Percentiles rank a stretch among this genome's conserved stretches.
Evolutionary conservation across 2,888 invertebrate species (phyloP).

Genomic region (Drosophila trichaetosa): DNA sequence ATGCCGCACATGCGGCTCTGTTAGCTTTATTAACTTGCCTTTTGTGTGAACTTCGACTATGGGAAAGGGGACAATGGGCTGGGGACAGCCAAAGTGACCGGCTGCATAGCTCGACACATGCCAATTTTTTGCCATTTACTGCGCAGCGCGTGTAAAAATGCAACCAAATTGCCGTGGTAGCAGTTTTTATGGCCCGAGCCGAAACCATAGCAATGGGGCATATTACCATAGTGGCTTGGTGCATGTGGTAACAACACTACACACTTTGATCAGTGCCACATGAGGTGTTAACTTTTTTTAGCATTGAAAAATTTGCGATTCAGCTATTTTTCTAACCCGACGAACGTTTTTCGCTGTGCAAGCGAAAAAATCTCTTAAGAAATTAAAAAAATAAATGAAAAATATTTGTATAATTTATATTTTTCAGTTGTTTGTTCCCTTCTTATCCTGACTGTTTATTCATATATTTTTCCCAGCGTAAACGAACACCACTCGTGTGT

Average conservation of each 20-base stretch:
- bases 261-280: background rate
- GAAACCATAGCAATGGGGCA: background rate
- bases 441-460: background rate
- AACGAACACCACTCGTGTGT: background rate
- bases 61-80: background rate
- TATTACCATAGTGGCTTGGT: slow-evolving; percentile 4
- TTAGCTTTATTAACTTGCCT: slow-evolving; percentile 74
- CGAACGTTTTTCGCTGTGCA: background rate
- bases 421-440: background rate
- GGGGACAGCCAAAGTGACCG: background rate
- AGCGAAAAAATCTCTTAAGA: background rate
- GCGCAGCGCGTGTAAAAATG: slow-evolving; percentile 57
- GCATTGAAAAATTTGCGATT: background rate
- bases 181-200: slow-evolving; percentile 43
- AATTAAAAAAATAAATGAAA: background rate
- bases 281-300: background rate
- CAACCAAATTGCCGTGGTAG: slow-evolving; percentile 68
- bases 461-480: background rate
- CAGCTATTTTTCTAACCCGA: background rate
- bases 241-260: background rate
- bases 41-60: slow-evolving; percentile 40
- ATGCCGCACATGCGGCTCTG: slow-evolving; percentile 57
- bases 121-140: slow-evolving; percentile 53
- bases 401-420: background rate
- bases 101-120: slow-evolving; percentile 45